A percentile compares a stretch with the other conserved stretches of the same genome.
phyloP scores from a whole-genome alignment of 2,888 invertebrate species.

The Spialia ferax region DNA sequence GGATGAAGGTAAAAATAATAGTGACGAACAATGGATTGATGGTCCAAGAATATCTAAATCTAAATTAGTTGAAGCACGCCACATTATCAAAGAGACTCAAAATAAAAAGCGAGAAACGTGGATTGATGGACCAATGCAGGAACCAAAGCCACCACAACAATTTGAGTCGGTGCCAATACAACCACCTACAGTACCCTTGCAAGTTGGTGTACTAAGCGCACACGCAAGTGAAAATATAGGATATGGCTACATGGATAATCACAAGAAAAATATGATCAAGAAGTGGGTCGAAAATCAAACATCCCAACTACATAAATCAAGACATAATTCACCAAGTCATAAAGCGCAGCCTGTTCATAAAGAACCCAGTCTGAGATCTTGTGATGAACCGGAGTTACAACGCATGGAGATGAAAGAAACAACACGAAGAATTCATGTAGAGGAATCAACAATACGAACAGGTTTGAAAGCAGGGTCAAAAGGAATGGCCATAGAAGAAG shows the following conservation, averaged over 20 bases:
- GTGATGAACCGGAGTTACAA: constrained; percentile 67
- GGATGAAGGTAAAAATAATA: constrained; percentile 79
- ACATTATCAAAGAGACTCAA: constrained; percentile 92
- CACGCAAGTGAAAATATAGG: constrained; percentile 85
- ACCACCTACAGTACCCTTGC: constrained; percentile 71
- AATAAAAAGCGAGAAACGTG: constrained; percentile 95
- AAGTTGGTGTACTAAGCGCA: constrained; percentile 74
- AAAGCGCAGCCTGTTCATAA: constrained; percentile 62
- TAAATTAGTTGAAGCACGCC: constrained; percentile 93
- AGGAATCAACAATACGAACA: constrained; percentile 87
- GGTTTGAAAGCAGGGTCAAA: constrained; percentile 86
- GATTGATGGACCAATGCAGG: constrained; percentile 97
- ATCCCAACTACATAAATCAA: constrained; percentile 91
- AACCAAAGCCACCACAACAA: constrained; percentile 78
- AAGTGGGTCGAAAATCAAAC: constrained; percentile 98
- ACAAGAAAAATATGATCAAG: constrained; percentile 97
- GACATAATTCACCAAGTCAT: constrained; percentile 84
- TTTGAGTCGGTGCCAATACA: constrained; percentile 88
- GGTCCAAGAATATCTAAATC: constrained; percentile 96
- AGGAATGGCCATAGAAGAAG: constrained; percentile 81
- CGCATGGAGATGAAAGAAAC: constrained; percentile 84
- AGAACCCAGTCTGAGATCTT: constrained; percentile 59
- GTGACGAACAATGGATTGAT: constrained; percentile 98
- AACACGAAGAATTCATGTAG: constrained; percentile 84
- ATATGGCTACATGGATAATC: constrained; percentile 97